Base-by-base conservation (phyloP, 2,113 vertebrate genomes). In the Struthio camelus region DNA sequence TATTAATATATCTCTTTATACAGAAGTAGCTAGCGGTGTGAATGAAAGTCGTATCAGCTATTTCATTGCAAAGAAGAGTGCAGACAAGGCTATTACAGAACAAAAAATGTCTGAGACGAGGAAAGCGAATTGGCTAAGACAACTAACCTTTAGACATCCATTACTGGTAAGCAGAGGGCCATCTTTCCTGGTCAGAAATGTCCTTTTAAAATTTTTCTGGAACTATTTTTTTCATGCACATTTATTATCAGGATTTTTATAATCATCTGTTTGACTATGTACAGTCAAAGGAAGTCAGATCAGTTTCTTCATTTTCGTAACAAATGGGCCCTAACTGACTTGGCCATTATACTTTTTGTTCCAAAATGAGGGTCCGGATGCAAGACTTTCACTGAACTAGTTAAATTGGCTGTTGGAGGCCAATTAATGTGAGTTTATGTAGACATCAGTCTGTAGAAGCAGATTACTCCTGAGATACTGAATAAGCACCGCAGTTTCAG, bases 361-460 rank as follows among this genome's bases (percentile, higher is more conserved):
- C 66, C 34, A 81, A 79, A 80, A 64, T 53, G 6, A 79, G 34
- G 14, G 30, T 80, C 81, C 44, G 73, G 50, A 85, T 73, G 27
- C 48, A 82, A 87, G 53, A 69, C 38, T 85, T 87, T 51, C 25
- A 61, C 85, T 4, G 12, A 89, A 93, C 44, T 76, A 72, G 46
- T 67, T 64, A 69, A 72, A 91, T 72, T 77, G 80, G 34, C 48
- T 93, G n/a, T 59, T 46, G 30, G 25, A 91, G 46, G 58, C 73
- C 66, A 89, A 73, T 80, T 95, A 91, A 16, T 91, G 48, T 32
- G 84, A 89, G 84, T 79, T 92, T 89, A 62, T 70, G 38, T 38
- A 82, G 71, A 77, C 48, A 80, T 80, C 46, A 42, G 36, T 53
- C 61, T 82, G 51, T 34, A 90, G 65, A 87, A 87, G 61, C 38